Evolutionary conservation across 2,113 vertebrate species (phyloP), one percentile per base, ranked within the genome.

Genomic region (Neogale vison): DNA sequence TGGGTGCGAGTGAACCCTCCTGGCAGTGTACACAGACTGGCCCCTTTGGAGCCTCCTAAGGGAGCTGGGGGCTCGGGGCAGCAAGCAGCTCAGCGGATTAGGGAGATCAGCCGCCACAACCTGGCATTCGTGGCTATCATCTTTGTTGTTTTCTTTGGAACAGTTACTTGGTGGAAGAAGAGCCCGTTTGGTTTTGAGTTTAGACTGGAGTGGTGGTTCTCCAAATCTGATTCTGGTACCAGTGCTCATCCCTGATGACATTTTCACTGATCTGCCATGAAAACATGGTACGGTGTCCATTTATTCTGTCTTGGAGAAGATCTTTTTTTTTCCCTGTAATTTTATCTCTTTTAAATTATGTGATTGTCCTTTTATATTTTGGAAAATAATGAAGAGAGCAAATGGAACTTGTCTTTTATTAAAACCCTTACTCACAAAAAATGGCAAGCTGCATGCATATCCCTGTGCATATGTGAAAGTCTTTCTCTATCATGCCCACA

Each of bases 291-390:
- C 71, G 4, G 6, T 52, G 95, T 69, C 65, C 17, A 29, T 61
- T 34, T 74, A 29, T 34, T 13, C 7, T 76, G 91, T 80, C 52
- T 90, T 65, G 55, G 31, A 90, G 45, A 36, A 79, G 26, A 36
- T 13, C 29, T 42, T 52, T 7, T 59, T 65, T 17, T 15, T 45
- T 42, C 42, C 45, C 50, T 77, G 0, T 65, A 72, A 69, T 79
- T 93, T n/a, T 45, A 18, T 34, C 14, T 7, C 1, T 85, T 36
- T 61, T 67, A 92, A 96, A 84, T 24, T 42, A 76, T 36, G 34
- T 45, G 39, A 34, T 88, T 92, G 29, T 42, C n/a, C 42, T 47
- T 69, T 71, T 67, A n/a, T 84, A 47, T 84, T 97, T 92, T 83
- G 94, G 36, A 71, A 71, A 76, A 71, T 47, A 84, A n/a, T 72